Evolutionary conservation across 2,888 invertebrate species (phyloP).

Genomic region (Julus scandinavius): DNA sequence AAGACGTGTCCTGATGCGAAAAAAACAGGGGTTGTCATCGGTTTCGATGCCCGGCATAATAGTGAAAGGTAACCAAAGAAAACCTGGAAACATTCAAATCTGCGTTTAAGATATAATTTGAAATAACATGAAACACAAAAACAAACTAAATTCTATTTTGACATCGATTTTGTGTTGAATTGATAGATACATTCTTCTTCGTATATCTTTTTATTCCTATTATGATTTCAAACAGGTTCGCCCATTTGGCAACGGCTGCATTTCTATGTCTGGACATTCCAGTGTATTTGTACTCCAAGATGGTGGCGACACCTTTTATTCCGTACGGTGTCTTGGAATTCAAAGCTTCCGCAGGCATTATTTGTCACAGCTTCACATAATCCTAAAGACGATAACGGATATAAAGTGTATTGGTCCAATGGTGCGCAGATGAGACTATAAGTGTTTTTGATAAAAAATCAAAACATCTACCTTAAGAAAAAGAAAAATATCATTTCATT

Average conservation of each 20-base stretch:
- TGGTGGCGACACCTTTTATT: conserved; percentile 93
- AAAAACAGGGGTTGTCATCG: conserved; percentile 82
- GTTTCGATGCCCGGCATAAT: conserved; percentile 92
- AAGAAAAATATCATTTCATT: too few relatives aligned
- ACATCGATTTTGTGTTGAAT: too few relatives aligned
- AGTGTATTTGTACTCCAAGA: conserved; percentile 82
- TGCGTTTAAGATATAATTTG: too few relatives aligned
- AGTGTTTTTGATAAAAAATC: too few relatives aligned
- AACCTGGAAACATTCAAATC: too few relatives aligned
- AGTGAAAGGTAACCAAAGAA: conserved; percentile 76
- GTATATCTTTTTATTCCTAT: too few relatives aligned
- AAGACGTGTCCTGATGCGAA: conserved; percentile 71
- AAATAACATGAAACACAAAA: too few relatives aligned
- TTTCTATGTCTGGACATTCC: conserved; percentile 79
- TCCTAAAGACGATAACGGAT: conserved; percentile 95
- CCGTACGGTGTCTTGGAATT: conserved; percentile 83
- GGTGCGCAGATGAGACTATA: conserved; percentile 76
- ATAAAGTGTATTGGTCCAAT: conserved; percentile 96
- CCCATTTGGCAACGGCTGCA: conserved; percentile 85
- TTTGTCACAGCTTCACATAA: conserved; percentile 98
- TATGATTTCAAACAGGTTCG: conserved; percentile 74
- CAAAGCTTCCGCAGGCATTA: conserved; percentile 84
- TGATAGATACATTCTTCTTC: too few relatives aligned
- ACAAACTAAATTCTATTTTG: too few relatives aligned
- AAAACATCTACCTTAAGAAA: too few relatives aligned